Conservation (phyloP, 1,140 invertebrate genomes). For the Chelonus insularis region DNA sequence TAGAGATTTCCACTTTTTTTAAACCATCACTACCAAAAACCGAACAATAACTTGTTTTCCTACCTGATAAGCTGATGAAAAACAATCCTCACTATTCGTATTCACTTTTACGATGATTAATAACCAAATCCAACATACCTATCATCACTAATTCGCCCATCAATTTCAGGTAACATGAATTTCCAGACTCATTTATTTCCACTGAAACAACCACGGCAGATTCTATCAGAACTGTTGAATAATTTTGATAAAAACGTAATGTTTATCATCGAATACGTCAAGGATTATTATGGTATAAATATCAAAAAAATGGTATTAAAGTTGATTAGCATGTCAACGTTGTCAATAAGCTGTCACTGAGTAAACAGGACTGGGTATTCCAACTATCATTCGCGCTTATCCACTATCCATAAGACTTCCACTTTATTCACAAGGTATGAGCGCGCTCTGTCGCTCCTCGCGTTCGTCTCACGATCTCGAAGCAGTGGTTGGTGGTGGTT, state of each 20-base stretch:
- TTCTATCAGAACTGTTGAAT: too few relatives aligned
- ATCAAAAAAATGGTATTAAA: not conserved
- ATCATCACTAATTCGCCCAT: too few relatives aligned
- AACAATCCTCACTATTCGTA: too few relatives aligned
- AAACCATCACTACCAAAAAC: not conserved
- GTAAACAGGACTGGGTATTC: not conserved
- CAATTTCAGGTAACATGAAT: not conserved
- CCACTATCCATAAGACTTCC: conserved; percentile 29
- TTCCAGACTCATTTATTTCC: too few relatives aligned
- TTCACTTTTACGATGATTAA: too few relatives aligned
- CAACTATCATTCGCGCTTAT: conserved; percentile 31
- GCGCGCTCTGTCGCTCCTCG: conserved; percentile 22
- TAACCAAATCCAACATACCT: too few relatives aligned
- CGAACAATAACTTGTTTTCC: not conserved
- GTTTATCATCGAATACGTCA: not conserved
- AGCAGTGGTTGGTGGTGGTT: conserved; percentile 57
- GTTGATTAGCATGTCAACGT: conserved; percentile 6
- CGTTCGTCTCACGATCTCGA: conserved; percentile 15
- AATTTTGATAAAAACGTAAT: too few relatives aligned
- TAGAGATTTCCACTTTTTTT: not conserved
- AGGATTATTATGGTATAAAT: not conserved
- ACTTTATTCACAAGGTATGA: conserved; percentile 17
- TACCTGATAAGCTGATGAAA: too few relatives aligned
- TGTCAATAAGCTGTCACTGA: not conserved
- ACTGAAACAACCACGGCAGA: too few relatives aligned